These are phyloP conservation scores for Thereva nobilitata DNA, from an alignment of 2,888 invertebrate genomes.

Conservation along the genomic window DNA sequence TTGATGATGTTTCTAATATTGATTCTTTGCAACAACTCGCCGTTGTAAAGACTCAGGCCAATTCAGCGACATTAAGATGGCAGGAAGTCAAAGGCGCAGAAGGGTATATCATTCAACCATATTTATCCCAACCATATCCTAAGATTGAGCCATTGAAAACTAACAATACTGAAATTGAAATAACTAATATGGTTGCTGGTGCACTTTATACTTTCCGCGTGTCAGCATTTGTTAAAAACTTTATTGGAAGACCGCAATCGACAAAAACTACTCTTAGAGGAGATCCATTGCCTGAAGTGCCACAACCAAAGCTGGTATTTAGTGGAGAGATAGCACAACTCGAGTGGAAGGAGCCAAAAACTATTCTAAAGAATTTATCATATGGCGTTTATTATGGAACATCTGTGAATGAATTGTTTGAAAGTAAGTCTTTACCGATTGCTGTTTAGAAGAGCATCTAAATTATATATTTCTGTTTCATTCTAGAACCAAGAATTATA, in stretches of 20 bases:
- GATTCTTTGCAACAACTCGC: conserved; percentile 64
- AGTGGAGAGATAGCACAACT: conserved; percentile 67
- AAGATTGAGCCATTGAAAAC: conserved; percentile 58
- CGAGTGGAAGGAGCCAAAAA: conserved; percentile 68
- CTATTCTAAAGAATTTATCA: conserved; percentile 51
- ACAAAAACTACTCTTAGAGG: conserved; percentile 57
- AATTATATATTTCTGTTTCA: conserved; percentile 19
- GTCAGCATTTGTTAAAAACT: conserved; percentile 60
- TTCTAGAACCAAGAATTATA: conserved; percentile 58
- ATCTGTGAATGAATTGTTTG: conserved; percentile 62
- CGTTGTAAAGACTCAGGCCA: conserved; percentile 59
- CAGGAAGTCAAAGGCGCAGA: conserved; percentile 62
- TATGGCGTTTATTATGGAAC: conserved; percentile 77
- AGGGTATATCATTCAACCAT: conserved; percentile 63
- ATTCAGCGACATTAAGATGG: conserved; percentile 67
- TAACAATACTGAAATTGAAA: conserved; percentile 57
- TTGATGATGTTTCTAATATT: conserved; percentile 69
- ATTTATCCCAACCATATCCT: conserved; percentile 64
- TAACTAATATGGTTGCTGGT: conserved; percentile 57
- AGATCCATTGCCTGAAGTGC: conserved; percentile 48
- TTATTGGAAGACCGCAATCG: conserved; percentile 54
- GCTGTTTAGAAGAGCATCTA: conserved; percentile 20
- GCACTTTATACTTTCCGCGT: conserved; percentile 61
- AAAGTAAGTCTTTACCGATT: conserved; percentile 59
- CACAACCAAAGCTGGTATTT: conserved; percentile 55